Conservation (phyloP, 1,140 invertebrate species). For the Oryctes rhinoceros region DNA sequence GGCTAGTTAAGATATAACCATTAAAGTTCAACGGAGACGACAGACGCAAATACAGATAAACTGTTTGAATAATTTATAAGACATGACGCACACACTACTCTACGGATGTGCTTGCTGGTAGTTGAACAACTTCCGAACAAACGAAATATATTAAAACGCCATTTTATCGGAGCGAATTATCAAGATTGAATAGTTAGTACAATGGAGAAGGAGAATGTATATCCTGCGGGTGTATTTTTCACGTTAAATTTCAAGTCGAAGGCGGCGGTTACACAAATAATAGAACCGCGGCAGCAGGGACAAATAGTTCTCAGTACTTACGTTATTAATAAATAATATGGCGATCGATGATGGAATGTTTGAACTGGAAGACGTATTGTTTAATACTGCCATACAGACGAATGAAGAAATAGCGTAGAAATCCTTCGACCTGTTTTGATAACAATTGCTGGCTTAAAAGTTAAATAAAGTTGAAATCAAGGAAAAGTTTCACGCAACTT, state of each 20-base stretch:
- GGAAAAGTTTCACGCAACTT: too few species aligned
- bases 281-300: not conserved
- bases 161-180: conserved; percentile 25
- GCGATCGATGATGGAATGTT: not conserved
- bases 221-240: not conserved
- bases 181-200: not conserved
- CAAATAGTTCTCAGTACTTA: not conserved
- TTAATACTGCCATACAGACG: too few species aligned
- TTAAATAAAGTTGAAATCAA: not conserved
- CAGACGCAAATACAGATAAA: conserved; percentile 34
- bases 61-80: conserved; percentile 33
- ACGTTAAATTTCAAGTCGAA: conserved; percentile 25
- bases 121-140: not conserved
- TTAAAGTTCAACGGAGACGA: conserved; percentile 30
- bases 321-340: not conserved
- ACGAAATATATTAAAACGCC: conserved; percentile 15
- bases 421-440: too few species aligned
- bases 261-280: conserved; percentile 2
- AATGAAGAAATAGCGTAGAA: too few species aligned
- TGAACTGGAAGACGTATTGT: not conserved
- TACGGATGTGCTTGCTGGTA: not conserved
- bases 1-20: conserved; percentile 36
- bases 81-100: not conserved
- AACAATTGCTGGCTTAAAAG: too few species aligned
- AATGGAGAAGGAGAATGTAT: conserved; percentile 3